Conservation (phyloP, 2,888 invertebrate genomes). For the Thumatha senex region DNA sequence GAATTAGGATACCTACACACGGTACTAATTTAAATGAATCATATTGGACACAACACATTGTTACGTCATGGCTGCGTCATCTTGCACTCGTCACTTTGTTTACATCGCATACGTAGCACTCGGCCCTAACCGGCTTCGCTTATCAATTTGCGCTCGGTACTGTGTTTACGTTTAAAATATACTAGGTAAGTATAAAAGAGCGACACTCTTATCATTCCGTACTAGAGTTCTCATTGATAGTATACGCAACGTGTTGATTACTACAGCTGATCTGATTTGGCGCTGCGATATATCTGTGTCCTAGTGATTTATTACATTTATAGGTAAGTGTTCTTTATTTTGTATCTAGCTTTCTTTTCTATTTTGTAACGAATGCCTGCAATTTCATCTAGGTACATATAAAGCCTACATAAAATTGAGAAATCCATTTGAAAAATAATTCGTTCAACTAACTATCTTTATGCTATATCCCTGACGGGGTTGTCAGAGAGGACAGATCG, state of each 20-base stretch:
- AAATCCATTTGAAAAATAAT: too few species aligned
- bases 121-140: conserved; percentile 2
- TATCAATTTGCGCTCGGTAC: conserved; percentile 15
- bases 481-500: too few species aligned
- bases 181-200: conserved; percentile 2
- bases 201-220: conserved; percentile 3
- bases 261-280: conserved; percentile 4
- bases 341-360: neutral
- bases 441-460: too few species aligned
- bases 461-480: too few species aligned
- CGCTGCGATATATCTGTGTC: neutral
- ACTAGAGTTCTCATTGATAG: conserved; percentile 6
- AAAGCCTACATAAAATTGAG: too few species aligned
- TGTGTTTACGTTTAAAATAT: neutral
- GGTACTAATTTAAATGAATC: neutral
- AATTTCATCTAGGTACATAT: too few species aligned
- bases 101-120: neutral
- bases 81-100: conserved; percentile 4
- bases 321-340: conserved; percentile 1
- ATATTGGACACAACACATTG: neutral
- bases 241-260: neutral
- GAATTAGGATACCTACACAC: neutral
- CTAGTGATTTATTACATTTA: neutral
- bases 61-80: neutral
- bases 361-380: too few species aligned